Conservation (phyloP, 2,888 invertebrate species). For the Griposia aprilina region DNA sequence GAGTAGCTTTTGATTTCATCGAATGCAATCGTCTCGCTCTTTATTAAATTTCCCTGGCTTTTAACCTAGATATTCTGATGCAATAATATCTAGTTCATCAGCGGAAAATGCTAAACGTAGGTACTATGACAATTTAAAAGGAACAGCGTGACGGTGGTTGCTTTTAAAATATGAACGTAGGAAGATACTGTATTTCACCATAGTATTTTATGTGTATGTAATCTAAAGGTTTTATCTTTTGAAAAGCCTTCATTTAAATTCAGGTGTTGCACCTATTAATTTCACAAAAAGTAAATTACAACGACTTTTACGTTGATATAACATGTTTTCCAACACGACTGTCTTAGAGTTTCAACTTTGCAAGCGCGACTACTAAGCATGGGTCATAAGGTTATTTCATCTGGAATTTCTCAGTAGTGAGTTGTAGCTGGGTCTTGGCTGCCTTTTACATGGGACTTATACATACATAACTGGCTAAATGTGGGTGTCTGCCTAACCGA, state of each 20-base stretch:
- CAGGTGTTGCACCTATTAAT: neutral
- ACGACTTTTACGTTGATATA: neutral
- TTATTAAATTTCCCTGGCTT: constrained; percentile 66
- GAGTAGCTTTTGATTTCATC: constrained; percentile 68
- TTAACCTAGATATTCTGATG: constrained; percentile 62
- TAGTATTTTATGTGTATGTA: neutral
- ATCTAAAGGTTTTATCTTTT: neutral
- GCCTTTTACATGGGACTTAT: neutral
- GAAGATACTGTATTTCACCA: neutral
- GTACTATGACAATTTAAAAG: constrained; percentile 29
- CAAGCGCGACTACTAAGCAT: no score
- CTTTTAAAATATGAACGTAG: neutral
- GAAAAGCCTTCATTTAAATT: neutral
- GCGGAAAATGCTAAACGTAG: constrained; percentile 31
- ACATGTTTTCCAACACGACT: neutral
- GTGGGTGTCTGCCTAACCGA: neutral
- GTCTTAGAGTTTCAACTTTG: neutral
- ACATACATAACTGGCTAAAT: no score
- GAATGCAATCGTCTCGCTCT: constrained; percentile 64
- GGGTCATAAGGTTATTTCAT: neutral
- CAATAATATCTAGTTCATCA: constrained; percentile 62
- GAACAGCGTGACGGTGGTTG: neutral
- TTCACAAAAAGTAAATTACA: neutral
- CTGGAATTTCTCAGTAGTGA: neutral
- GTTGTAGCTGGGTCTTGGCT: neutral